Conservation (phyloP, 2,797 vertebrate genomes). For the Masticophis lateralis region DNA sequence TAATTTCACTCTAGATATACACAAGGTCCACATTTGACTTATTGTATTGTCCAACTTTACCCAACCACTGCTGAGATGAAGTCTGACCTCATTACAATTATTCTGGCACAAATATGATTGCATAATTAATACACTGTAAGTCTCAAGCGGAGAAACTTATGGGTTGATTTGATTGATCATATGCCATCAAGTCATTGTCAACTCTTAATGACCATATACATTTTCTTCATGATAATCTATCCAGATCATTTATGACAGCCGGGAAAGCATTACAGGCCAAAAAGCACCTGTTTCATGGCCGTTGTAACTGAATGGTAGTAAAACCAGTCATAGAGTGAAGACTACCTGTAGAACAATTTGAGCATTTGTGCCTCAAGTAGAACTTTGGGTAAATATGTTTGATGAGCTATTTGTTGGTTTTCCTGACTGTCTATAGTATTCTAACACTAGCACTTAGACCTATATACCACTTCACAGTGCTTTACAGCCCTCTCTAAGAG, state of each 20-base stretch:
- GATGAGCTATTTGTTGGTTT: not conserved
- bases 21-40: not conserved
- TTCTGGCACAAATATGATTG: not conserved
- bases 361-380: not conserved
- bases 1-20: not conserved
- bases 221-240: not conserved
- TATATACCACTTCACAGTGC: too few relatives aligned
- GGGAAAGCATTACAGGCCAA: not conserved
- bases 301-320: not conserved
- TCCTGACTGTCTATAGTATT: not conserved
- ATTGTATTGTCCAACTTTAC: not conserved
- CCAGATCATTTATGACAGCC: not conserved
- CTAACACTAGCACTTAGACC: too few relatives aligned
- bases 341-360: not conserved
- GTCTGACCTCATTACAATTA: not conserved
- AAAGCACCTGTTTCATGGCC: not conserved
- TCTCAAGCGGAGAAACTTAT: not conserved
- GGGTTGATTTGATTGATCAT: not conserved
- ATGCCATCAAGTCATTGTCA: not conserved
- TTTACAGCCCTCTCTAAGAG: too few relatives aligned
- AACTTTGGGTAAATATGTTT: not conserved
- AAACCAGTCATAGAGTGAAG: not conserved
- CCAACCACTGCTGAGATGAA: not conserved
- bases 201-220: not conserved
- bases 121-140: not conserved